A percentile compares a stretch with the other conserved stretches of the same genome.
These are phyloP conservation scores for Callaeas wilsoni DNA, from an alignment of 2,113 vertebrate species.

Conservation along the genomic window DNA sequence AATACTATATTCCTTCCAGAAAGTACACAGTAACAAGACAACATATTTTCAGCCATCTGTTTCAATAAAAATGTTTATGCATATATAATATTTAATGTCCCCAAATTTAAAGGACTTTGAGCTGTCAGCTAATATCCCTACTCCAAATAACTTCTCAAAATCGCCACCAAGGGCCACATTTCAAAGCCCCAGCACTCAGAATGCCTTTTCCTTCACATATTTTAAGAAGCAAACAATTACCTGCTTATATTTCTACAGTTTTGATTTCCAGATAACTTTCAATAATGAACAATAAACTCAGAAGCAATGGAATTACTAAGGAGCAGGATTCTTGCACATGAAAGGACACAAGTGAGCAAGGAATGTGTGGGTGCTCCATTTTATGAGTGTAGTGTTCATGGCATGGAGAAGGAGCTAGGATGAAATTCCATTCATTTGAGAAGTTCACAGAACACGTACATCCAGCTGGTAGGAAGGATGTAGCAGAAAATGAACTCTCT, in stretches of 20 bases:
- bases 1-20: not conserved
- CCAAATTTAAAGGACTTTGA: not conserved
- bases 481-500: not conserved
- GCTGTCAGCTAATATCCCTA: not conserved
- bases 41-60: not conserved
- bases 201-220: not conserved
- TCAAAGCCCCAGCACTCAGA: not conserved
- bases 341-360: not conserved
- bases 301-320: not conserved
- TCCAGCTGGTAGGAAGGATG: not conserved
- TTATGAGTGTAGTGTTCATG: not conserved
- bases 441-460: not conserved
- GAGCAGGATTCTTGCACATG: not conserved
- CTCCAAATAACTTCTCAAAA: not conserved
- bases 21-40: not conserved
- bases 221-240: not conserved
- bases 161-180: not conserved
- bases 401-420: not conserved
- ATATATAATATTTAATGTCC: not conserved
- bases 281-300: not conserved
- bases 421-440: not conserved
- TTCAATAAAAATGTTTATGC: not conserved
- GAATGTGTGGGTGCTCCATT: not conserved
- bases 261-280: not conserved
- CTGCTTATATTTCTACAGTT: not conserved